Evolutionary conservation across 2,888 invertebrate genomes (phyloP), one percentile per base, ranked within the genome.

Genomic region (Odontomyia ornata): DNA sequence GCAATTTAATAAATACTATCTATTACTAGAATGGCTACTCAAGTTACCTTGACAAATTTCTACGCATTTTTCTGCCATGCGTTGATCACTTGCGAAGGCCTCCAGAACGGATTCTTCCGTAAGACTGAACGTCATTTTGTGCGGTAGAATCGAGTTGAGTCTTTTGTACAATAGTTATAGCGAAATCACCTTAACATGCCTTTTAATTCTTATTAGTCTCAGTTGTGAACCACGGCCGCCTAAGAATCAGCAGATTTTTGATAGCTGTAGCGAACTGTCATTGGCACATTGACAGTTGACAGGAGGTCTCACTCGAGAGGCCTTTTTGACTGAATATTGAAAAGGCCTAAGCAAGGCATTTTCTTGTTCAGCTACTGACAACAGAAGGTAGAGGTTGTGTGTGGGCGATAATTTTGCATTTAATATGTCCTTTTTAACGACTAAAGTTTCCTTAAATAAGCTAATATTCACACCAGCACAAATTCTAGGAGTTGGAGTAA

Each of bases 21-120:
- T 36, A 5, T 9, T 65, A 11, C 18, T n/a, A n/a, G 28, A 64
- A 28, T n/a, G 64, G 64, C 13, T 30, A 28, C 30, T 30, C 27
- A n/a, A 64, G 36, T 78, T 80, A 83, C 85, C 85, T 77, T 81
- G 81, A 69, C 83, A 82, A 18, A 85, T 83, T 80, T 83, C 78
- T 79, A 79, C 79, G 4, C 83, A 83, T 1, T 80, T 78, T 71
- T 80, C 78, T 47, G 82, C 79, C 0, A 85, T 73, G 1, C 81
- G 81, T 15, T 79, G 82, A 28, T 86, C 84, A 76, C 79, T 83
- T 78, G 83, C 82, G 1, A 86, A 82, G 21, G 83, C 84, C 76
- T 83, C 77, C 83, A 83, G 1, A 83, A 81, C 52, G 79, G 73
- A 57, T 27, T 73, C 57, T 43, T 73, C 23, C 18, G 43, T 57